Evolutionary conservation across 1,140 invertebrate species (phyloP), one percentile per base, ranked within the genome.

Genomic region (Zaprionus vittiger): DNA sequence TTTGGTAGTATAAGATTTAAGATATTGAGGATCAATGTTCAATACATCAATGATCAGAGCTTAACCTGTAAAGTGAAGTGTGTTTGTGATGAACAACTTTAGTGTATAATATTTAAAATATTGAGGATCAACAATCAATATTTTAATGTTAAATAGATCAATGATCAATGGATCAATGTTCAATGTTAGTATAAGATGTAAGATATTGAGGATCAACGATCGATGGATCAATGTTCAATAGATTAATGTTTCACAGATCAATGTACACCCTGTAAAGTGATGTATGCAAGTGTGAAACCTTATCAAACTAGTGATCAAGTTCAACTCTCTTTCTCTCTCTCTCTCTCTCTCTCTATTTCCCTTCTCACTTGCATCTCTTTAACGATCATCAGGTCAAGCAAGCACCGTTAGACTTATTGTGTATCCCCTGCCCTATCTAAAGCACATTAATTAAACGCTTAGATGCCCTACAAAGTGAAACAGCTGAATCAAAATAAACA

Each of bases 361-460:
- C 14, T 59, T 6, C n/a, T 12, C 3, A 20, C 34, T 52, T 15
- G 22, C 17, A 34, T 34, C 2, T 2, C 31, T 31, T 37, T 52
- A 38, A 9, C 17, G 41, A 47, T 20, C 41, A n/a, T 7, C 41
- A 17, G 41, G n/a, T 47, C 41, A 17, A 47, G 41, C 41, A 17
- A 9, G 31, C 17, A 7, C 74, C 74, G 74, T 77, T 77, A 77
- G 31, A 26, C 4, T 2, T 17, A 1, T 56, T 56, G 5, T 52
- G 12, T 24, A 17, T 7, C 57, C 44, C 14, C 7, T n/a, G 31
- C 31, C 31, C 66, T 61, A 69, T 69, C 60, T 55, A 49, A 61
- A 38, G 69, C 68, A 59, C 68, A 72, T 72, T 65, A 76, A 76
- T 72, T 65, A 65, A 65, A 52, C 26, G 31, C 49, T 66, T 41